Evolutionary conservation across 2,113 vertebrate genomes (phyloP).

Genomic region (Danionella cerebrum): DNA sequence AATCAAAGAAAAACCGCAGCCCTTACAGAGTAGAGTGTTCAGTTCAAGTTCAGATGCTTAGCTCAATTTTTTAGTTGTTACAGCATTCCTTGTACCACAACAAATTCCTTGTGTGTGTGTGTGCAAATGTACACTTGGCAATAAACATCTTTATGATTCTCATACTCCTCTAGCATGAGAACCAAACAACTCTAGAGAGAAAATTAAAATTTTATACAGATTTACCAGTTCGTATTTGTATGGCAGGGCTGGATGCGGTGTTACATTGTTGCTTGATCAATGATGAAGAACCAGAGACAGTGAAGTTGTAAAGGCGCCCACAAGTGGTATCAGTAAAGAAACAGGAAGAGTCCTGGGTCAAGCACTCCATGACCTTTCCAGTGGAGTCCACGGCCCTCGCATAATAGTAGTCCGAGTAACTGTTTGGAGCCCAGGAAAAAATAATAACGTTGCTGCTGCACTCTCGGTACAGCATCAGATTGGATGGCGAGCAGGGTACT

Average conservation of each 20-base stretch:
- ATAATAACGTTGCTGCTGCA: conserved; percentile 60
- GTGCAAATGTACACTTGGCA: too few relatives aligned
- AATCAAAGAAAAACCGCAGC: too few relatives aligned
- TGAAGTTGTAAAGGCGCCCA: conserved; percentile 59
- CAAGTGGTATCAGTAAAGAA: conserved; percentile 60
- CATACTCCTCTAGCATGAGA: too few relatives aligned
- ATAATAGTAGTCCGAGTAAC: conserved; percentile 45
- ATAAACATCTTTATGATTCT: too few relatives aligned
- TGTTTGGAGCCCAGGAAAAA: conserved; percentile 58
- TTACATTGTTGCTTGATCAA: conserved; percentile 37
- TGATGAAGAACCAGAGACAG: conserved; percentile 33
- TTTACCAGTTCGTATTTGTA: conserved; percentile 59
- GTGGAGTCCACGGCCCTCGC: conserved; percentile 48
- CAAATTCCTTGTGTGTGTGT: too few relatives aligned
- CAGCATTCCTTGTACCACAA: too few relatives aligned
- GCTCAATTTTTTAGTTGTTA: too few relatives aligned
- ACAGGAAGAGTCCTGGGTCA: conserved; percentile 58
- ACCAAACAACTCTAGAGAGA: background rate
- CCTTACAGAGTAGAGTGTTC: too few relatives aligned
- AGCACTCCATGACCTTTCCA: conserved; percentile 49
- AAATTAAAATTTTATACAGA: background rate
- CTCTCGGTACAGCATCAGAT: conserved; percentile 47
- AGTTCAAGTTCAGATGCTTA: too few relatives aligned
- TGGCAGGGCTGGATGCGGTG: conserved; percentile 42
- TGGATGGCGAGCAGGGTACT: conserved; percentile 61